Conservation (phyloP, 2,797 vertebrate species). For the Dipus sagitta region DNA sequence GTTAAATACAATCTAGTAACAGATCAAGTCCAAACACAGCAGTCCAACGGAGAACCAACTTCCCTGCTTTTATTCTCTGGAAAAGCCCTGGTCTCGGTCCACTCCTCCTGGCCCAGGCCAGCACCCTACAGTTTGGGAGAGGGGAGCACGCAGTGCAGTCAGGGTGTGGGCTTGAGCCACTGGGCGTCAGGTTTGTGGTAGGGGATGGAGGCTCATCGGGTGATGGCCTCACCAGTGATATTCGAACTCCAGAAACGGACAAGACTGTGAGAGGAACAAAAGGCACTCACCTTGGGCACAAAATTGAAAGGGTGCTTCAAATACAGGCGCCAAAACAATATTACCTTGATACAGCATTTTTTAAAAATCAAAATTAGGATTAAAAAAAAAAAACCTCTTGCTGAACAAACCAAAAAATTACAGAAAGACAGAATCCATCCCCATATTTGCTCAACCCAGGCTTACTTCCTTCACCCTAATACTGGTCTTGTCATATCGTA, state of each 20-base stretch:
- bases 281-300: conserved; percentile 50
- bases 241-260: conserved; percentile 10
- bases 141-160: neutral
- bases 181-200: neutral
- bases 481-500: neutral
- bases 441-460: neutral
- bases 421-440: conserved; percentile 1
- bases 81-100: conserved; percentile 24
- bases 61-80: conserved; percentile 56
- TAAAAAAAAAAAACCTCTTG: conserved; percentile 20
- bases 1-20: conserved; percentile 73
- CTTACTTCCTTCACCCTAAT: neutral
- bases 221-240: neutral
- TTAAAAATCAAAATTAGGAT: conserved; percentile 42
- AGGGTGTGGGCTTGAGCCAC: neutral
- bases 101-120: conserved; percentile 24
- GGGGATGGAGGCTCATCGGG: neutral
- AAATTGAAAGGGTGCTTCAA: conserved; percentile 34
- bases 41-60: conserved; percentile 15
- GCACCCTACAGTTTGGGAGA: neutral
- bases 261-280: neutral
- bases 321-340: conserved; percentile 28
- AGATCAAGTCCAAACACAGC: conserved; percentile 76
- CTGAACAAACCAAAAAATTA: conserved; percentile 14
- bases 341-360: conserved; percentile 41